A percentile compares a stretch with the other conserved stretches of the same genome.
phyloP scores from a whole-genome alignment of 2,888 invertebrate species.

The Ectropis crepuscularia region DNA sequence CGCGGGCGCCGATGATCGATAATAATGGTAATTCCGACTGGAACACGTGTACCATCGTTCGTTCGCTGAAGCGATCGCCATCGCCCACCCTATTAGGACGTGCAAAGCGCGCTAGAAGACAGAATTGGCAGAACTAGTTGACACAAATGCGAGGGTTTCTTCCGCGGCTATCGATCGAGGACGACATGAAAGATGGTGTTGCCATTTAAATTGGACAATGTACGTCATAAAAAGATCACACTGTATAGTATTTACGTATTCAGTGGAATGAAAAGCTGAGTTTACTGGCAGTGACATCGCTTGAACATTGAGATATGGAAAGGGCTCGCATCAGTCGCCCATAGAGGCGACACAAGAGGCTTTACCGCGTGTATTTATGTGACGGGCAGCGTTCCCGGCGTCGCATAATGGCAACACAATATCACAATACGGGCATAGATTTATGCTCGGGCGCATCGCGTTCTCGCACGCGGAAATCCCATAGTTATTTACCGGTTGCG shows the following conservation, averaged over 20 bases:
- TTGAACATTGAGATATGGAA: slow-evolving; percentile 57
- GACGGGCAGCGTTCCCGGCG: slow-evolving; percentile 71
- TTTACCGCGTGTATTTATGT: slow-evolving; percentile 73
- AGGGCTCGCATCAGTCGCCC: slow-evolving; percentile 53
- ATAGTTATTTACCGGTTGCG: slow-evolving; percentile 85
- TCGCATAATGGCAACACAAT: slow-evolving; percentile 84
- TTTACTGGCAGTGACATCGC: slow-evolving; percentile 44
- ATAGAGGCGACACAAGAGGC: slow-evolving; percentile 56
- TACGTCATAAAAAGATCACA: slow-evolving; percentile 3
- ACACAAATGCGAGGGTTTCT: slow-evolving; percentile 35
- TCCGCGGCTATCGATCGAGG: slow-evolving; percentile 36
- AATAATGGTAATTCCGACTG: slow-evolving; percentile 82
- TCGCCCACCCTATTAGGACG: slow-evolving; percentile 77
- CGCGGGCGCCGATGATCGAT: slow-evolving; percentile 81
- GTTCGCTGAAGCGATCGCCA: slow-evolving; percentile 68
- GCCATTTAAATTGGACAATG: slow-evolving; percentile 35
- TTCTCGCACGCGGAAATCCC: slow-evolving; percentile 84
- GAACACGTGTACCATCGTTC: slow-evolving; percentile 81
- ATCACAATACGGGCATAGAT: slow-evolving; percentile 84
- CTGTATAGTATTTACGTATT: slow-evolving; percentile 27
- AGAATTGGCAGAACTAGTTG: slow-evolving; percentile 56
- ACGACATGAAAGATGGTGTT: slow-evolving; percentile 39
- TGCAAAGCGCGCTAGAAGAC: slow-evolving; percentile 69
- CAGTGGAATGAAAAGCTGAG: slow-evolving; percentile 28
- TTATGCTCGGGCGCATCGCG: slow-evolving; percentile 81